phyloP scores from a whole-genome alignment of 2,888 invertebrate species.

The Nycteola revayana region DNA sequence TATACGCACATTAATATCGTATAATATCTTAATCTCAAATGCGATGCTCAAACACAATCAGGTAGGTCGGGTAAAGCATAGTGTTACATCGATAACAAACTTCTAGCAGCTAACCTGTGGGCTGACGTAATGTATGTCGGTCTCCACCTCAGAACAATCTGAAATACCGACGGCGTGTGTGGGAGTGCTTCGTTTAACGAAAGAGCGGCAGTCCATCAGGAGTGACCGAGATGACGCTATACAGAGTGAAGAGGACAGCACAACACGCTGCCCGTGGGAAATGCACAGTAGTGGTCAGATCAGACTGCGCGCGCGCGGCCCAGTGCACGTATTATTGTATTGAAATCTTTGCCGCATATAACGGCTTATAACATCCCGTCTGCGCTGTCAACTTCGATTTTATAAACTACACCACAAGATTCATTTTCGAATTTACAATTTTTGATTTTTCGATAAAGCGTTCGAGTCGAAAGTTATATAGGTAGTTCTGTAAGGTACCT shows the following conservation, averaged over 20 bases:
- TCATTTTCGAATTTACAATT: conserved; percentile 27
- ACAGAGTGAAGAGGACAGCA: conserved; percentile 48
- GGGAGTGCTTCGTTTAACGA: conserved; percentile 81
- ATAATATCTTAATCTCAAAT: conserved; percentile 18
- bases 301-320: conserved; percentile 80
- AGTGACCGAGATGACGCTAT: conserved; percentile 57
- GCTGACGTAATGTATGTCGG: conserved; percentile 77
- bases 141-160: conserved; percentile 72
- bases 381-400: conserved; percentile 29
- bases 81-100: conserved; percentile 55
- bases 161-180: conserved; percentile 80
- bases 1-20: not conserved
- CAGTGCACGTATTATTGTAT: conserved; percentile 81
- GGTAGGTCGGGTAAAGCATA: conserved; percentile 38
- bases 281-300: conserved; percentile 83
- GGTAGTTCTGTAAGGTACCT: conserved; percentile 64
- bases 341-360: conserved; percentile 59
- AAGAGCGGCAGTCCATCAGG: conserved; percentile 80
- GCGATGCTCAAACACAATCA: conserved; percentile 25
- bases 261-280: conserved; percentile 78
- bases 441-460: conserved; percentile 31
- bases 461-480: conserved; percentile 47
- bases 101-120: conserved; percentile 55
- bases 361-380: conserved; percentile 52
- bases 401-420: conserved; percentile 32